Base-by-base conservation (phyloP, 1,140 invertebrate genomes). In the Drosophila navojoa region DNA sequence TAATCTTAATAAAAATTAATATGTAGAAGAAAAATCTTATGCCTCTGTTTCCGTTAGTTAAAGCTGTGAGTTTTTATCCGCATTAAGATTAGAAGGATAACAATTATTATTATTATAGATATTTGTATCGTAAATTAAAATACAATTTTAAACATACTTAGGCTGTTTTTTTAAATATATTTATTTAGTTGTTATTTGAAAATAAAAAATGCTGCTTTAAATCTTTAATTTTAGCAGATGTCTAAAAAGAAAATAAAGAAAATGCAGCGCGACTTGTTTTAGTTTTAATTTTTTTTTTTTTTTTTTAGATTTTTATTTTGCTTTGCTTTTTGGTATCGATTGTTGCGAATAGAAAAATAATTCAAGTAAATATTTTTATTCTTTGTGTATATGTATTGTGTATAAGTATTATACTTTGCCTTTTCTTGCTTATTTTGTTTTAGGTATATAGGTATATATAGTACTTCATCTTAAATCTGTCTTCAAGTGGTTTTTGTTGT, bases 21-120 rank as follows among this genome's bases (percentile, higher is more conserved):
- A 89, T 89, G 70, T 89, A 89, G 84, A 89, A 89, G 84, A 89
- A 89, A 89, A 89, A 90, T 87, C 84, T 89, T 90, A 82, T 89
- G 85, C 84, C 80, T 90, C 76, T 77, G 79, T 81, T 90, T 85
- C 71, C 45, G 61, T 90, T 78, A 90, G 77, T 90, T 90, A 90
- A 90, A 90, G 87, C 87, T 90, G 87, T 90, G 87, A 90, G 87
- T 90, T 90, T 89, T 90, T 90, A 87, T 89, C 79, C 85, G 84
- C 84, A 89, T 84, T 84, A 89, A 35, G 35, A 90, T 84, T 77
- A 77, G 70, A 89, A 90, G 84, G 77, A 89, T 89, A 89, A 89
- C 77, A 82, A 82, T 81, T 82, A 49, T 67, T 63, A 76, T 71
- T 61, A 74, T 16, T 16, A 45, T 45, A 32, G 27, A 67, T 66